phyloP scores from a whole-genome alignment of 2,888 invertebrate species.

The Allolobophora icterica region DNA sequence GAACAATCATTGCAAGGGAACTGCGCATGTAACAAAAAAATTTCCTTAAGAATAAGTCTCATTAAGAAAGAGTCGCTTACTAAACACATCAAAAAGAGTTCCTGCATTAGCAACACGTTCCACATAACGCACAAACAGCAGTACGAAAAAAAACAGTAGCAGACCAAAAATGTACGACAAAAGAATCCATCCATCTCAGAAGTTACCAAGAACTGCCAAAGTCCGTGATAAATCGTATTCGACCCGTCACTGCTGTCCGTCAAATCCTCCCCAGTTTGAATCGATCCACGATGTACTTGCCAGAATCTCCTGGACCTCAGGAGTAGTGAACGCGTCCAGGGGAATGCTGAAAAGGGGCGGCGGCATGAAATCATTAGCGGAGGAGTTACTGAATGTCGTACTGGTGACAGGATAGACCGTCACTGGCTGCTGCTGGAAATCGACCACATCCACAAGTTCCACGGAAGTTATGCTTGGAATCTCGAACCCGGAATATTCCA shows the following conservation, averaged over 20 bases:
- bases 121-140: neutral
- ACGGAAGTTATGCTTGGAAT: neutral
- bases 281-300: neutral
- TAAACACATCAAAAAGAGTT: neutral
- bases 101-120: neutral
- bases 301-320: neutral
- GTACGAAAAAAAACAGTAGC: neutral
- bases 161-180: no score
- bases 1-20: neutral
- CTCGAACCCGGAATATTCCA: neutral
- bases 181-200: no score
- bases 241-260: neutral
- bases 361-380: neutral
- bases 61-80: no score
- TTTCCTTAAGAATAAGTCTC: neutral
- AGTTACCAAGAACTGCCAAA: no score
- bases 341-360: constrained; percentile 6
- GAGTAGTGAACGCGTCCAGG: neutral
- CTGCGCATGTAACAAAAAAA: neutral
- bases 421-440: neutral
- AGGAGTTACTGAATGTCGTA: neutral
- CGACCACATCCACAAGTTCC: neutral
- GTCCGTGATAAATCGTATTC: neutral
- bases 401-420: neutral
- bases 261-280: neutral